Conservation (phyloP, 2,797 vertebrate species). For the Threskiornis aethiopicus region DNA sequence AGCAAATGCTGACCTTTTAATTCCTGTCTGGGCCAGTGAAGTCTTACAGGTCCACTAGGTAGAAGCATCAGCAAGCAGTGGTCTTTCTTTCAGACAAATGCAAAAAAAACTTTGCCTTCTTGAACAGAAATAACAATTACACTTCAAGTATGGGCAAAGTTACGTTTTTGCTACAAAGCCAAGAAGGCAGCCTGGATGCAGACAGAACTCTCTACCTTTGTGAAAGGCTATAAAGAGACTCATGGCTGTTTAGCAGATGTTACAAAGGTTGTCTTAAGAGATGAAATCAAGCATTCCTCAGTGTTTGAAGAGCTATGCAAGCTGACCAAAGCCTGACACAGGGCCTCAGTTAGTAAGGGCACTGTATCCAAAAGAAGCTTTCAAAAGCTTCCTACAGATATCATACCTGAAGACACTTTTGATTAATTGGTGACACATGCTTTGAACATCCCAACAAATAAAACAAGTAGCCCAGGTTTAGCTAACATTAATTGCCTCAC, state of each 20-base stretch:
- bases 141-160: background rate
- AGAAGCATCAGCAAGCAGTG: background rate
- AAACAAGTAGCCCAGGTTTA: background rate
- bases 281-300: background rate
- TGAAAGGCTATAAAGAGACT: background rate
- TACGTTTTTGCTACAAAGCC: background rate
- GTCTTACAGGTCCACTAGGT: background rate
- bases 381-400: background rate
- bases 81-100: background rate
- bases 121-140: background rate
- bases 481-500: background rate
- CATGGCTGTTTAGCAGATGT: background rate
- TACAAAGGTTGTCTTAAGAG: background rate
- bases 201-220: background rate
- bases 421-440: background rate
- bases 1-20: background rate
- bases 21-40: background rate
- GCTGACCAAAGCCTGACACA: background rate
- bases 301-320: background rate
- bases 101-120: background rate
- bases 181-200: background rate
- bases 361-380: background rate
- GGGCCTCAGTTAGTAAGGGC: accelerated
- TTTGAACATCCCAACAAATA: background rate
- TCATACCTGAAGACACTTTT: background rate